Conservation (phyloP, 2,113 vertebrate genomes). For the Zapus hudsonius region DNA sequence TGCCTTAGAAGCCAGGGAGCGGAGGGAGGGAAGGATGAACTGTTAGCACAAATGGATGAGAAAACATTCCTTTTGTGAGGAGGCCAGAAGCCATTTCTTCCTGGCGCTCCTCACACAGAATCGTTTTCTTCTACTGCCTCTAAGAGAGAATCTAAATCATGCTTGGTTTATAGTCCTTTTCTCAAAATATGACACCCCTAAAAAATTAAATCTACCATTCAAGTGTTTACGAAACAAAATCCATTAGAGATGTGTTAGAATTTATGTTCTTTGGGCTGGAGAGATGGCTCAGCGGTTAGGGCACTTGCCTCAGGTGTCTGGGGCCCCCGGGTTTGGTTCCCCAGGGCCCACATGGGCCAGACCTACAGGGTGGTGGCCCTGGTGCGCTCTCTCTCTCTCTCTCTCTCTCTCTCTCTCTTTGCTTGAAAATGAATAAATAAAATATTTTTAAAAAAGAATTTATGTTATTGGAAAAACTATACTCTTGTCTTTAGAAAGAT, state of each 20-base stretch:
- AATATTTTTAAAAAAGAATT: too few relatives aligned
- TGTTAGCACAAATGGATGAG: background rate
- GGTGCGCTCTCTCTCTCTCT: too few relatives aligned
- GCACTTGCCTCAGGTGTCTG: too few relatives aligned
- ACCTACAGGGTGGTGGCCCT: too few relatives aligned
- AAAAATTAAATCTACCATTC: background rate
- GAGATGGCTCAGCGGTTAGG: too few relatives aligned
- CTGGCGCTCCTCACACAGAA: background rate
- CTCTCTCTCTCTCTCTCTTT: too few relatives aligned
- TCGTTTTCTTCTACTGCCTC: background rate
- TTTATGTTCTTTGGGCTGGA: too few relatives aligned
- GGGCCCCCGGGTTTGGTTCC: too few relatives aligned
- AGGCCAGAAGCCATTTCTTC: background rate
- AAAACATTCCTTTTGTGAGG: background rate
- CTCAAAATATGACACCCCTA: too few relatives aligned
- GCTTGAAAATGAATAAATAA: too few relatives aligned
- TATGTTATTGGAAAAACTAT: background rate
- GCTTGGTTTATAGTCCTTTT: background rate
- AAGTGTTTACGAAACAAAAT: background rate
- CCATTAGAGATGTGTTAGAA: background rate
- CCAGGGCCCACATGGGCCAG: too few relatives aligned
- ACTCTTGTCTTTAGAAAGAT: background rate
- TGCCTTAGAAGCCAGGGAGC: background rate
- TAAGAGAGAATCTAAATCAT: background rate
- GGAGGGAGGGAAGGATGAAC: background rate